Conservation (phyloP, 2,888 invertebrate species). For the Ectobius pallidus region DNA sequence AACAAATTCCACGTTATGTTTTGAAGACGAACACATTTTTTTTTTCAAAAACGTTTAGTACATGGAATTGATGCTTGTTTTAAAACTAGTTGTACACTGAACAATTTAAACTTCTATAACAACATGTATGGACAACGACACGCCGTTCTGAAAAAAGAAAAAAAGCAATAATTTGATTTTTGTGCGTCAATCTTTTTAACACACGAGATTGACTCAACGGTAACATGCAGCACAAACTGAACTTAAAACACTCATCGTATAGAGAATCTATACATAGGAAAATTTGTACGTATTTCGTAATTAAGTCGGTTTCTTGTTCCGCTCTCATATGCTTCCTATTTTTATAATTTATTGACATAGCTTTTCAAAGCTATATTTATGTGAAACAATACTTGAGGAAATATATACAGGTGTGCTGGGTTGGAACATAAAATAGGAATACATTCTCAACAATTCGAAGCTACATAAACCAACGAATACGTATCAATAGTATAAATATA, state of each 20-base stretch:
- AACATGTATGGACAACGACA: slow-evolving; percentile 42
- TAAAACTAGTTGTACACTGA: slow-evolving; percentile 40
- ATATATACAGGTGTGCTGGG: slow-evolving; percentile 37
- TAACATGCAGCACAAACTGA: slow-evolving; percentile 32
- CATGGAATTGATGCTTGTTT: slow-evolving; percentile 40
- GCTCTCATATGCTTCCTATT: slow-evolving; percentile 19
- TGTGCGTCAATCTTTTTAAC: slow-evolving; percentile 41
- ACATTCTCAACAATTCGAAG: background rate
- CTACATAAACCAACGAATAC: background rate
- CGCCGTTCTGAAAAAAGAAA: slow-evolving; percentile 35
- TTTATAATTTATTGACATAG: slow-evolving; percentile 31
- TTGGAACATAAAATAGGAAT: slow-evolving; percentile 8
- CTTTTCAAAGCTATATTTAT: slow-evolving; percentile 33
- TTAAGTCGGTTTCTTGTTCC: slow-evolving; percentile 25
- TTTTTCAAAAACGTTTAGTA: slow-evolving; percentile 40
- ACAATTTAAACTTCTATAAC: slow-evolving; percentile 41
- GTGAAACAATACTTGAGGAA: slow-evolving; percentile 17
- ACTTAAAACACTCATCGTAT: slow-evolving; percentile 37
- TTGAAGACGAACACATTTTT: slow-evolving; percentile 43
- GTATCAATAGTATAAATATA: background rate
- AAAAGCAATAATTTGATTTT: slow-evolving; percentile 34
- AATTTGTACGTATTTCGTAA: slow-evolving; percentile 42
- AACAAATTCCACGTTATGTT: slow-evolving; percentile 39
- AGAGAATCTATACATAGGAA: slow-evolving; percentile 41
- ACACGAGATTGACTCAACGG: slow-evolving; percentile 40